Evolutionary conservation across 2,797 vertebrate genomes (phyloP), one percentile per base, ranked within the genome.

Genomic region (Glyptemys insculpta): DNA sequence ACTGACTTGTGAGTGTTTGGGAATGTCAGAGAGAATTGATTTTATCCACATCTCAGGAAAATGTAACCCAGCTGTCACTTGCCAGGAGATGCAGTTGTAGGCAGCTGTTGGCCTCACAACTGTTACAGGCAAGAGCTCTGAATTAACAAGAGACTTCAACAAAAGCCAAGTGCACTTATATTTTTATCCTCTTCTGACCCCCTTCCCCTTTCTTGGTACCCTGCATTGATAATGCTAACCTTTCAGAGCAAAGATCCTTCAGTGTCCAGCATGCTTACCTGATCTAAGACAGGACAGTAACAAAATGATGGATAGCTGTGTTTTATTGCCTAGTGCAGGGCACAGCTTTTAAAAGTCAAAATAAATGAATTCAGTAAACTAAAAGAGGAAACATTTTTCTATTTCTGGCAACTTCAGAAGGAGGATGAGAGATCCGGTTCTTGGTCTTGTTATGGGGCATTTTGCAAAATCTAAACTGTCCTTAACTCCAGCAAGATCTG

Each of bases 31-130:
- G 2, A 76, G 81, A 2, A 2, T 29, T 47, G 23, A 2, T 15
- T 49, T 78, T 47, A 0, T 3, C 34, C 1, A 0, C 27, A 1
- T 27, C 27, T 4, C 2, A 0, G 11, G 16, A 54, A 11, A 23
- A 5, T 2, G 27, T 79, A 2, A 15, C 49, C 18, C 2, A 3
- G 0, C 5, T 62, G 79, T 54, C 34, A 44, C 19, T 31, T 16
- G 59, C 21, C 44, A 47, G 68, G 74, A 47, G 74, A 29, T 47
- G 27, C 0, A 0, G 59, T 85, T 0, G 0, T 34, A 3, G 85
- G 57, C 29, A 10, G 34, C 19, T 34, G 12, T 37, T 21, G 49
- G 44, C 47, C 81, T 37, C 47, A 6, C 27, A 15, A 8, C 25
- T 5, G 1, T 23, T 37, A 4, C 31, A 80, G 78, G 53, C 81